Percentiles rank a stretch among this genome's conserved stretches.
phyloP scores from a whole-genome alignment of 1,140 invertebrate genomes.

The Habropoda laboriosa region DNA sequence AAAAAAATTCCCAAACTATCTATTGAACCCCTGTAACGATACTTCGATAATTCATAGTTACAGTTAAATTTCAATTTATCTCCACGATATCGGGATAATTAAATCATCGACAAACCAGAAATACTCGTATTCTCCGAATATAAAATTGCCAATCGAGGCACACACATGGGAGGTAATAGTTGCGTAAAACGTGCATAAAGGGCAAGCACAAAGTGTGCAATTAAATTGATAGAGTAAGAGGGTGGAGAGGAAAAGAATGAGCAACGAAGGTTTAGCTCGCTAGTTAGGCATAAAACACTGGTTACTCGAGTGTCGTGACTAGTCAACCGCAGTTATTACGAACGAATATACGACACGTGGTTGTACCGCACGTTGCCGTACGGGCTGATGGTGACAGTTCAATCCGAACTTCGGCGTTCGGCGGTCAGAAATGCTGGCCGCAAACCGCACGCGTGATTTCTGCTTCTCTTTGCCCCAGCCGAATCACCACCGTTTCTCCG shows the following conservation, averaged over 20 bases:
- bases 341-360: conserved; percentile 77
- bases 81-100: too few relatives aligned
- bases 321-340: conserved; percentile 78
- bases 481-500: conserved; percentile 50
- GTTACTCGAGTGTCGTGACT: conserved; percentile 65
- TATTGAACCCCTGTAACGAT: too few relatives aligned
- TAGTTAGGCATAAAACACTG: conserved; percentile 52
- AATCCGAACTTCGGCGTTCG: conserved; percentile 81
- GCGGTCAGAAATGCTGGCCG: conserved; percentile 79
- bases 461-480: conserved; percentile 72
- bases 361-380: conserved; percentile 58
- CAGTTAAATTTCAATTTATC: too few relatives aligned
- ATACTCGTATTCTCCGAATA: neutral
- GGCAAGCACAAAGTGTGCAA: neutral
- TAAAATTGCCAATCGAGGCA: neutral
- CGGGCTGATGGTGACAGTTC: conserved; percentile 81
- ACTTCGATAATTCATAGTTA: too few relatives aligned
- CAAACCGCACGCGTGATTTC: conserved; percentile 80
- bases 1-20: too few relatives aligned
- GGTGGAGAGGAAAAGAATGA: conserved; percentile 47
- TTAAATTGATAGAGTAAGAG: neutral
- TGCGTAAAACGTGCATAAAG: neutral
- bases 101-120: too few relatives aligned
- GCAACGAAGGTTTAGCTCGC: neutral
- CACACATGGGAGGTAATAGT: too few relatives aligned